Base-by-base conservation (phyloP, 2,113 vertebrate species). In the Jaculus jaculus region DNA sequence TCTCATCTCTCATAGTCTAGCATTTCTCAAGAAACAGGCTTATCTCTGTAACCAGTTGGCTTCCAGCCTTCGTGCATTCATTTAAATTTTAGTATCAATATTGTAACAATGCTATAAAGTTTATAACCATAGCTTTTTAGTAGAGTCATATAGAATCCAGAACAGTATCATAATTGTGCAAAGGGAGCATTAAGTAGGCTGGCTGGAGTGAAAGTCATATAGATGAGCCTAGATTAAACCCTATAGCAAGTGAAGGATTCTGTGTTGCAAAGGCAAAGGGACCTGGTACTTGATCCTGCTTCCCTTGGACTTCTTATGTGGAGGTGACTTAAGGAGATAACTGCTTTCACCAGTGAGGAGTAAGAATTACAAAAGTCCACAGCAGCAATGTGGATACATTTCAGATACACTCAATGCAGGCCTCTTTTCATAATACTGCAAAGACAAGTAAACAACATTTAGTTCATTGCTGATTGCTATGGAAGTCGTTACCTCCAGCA, bases 51-150 rank as follows among this genome's bases (percentile, higher is more conserved):
- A 51, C 7, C 21, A 63, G 73, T 34, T 32, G n/a, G 5, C 73
- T 88, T 87, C 30, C 34, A 94, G 63, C 6, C 37, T 71, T 30
- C 8, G 21, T 58, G 24, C 51, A 32, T 83, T 86, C 81, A 74
- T 86, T 93, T 90, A 80, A 37, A 93, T 85, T 94, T 91, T 96
- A 95, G 60, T 92, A 87, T 81, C 87, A 92, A 68, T 68, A 92
- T 32, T 95, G 58, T 63, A 75, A 73, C 84, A 84, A 9, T 83
- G 69, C 88, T 92, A 83, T 85, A 90, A 96, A 95, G 84, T 93
- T 93, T 94, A 80, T 94, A 95, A 80, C 71, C 82, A 90, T 61
- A 88, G 24, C 51, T 32, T 95, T 96, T 96, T 80, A 88, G 65
- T 88, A 58, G 20, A 72, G 81, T 88, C 87, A 39, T 79, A 87